These are phyloP conservation scores for Vombatus ursinus DNA, from an alignment of 2,113 vertebrate species.

Conservation along the genomic window DNA sequence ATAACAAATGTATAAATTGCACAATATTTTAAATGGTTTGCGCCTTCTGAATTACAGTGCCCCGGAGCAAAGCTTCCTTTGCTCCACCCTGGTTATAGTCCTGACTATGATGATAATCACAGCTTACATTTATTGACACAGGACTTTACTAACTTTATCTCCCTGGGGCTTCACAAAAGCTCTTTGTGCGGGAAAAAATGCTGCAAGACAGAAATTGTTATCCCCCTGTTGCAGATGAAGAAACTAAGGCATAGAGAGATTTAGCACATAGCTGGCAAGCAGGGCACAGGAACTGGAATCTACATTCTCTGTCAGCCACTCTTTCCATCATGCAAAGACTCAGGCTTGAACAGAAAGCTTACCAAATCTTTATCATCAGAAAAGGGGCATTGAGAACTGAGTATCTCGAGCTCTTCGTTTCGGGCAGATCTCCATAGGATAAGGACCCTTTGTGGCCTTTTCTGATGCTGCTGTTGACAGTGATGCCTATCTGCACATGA, in stretches of 20 bases:
- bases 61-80: neutral
- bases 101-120: neutral
- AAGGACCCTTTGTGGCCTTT: neutral
- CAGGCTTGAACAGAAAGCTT: neutral
- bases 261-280: neutral
- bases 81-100: neutral
- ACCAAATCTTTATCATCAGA: neutral
- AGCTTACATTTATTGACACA: neutral
- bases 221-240: neutral
- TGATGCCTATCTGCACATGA: neutral
- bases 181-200: neutral
- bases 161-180: neutral
- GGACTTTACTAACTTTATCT: neutral
- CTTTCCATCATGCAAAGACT: neutral
- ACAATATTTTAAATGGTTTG: neutral
- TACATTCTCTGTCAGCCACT: neutral
- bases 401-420: neutral
- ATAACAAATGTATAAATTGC: neutral
- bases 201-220: neutral
- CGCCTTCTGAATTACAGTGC: neutral
- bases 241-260: neutral
- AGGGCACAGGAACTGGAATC: neutral
- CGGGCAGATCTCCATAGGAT: neutral
- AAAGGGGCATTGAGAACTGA: neutral
- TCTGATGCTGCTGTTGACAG: neutral